Conservation (phyloP, 2,797 vertebrate species). For the Cyclopterus lumpus region DNA sequence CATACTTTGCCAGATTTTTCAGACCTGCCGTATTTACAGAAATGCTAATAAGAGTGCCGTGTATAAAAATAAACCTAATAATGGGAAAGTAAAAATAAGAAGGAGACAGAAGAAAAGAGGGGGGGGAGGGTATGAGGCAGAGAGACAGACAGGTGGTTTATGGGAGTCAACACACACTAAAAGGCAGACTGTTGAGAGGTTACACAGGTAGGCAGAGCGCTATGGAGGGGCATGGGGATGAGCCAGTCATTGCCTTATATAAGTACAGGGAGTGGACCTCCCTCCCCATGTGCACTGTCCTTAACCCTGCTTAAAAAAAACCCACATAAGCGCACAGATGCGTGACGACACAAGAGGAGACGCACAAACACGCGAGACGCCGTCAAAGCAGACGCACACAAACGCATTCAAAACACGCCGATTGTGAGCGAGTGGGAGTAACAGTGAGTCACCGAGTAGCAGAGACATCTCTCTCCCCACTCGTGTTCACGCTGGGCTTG, state of each 20-base stretch:
- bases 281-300: conserved; percentile 29
- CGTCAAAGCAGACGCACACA: conserved; percentile 38
- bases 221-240: conserved; percentile 27
- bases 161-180: conserved; percentile 27
- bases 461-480: conserved; percentile 66
- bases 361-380: conserved; percentile 13
- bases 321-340: conserved; percentile 34
- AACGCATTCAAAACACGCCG: conserved; percentile 26
- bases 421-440: conserved; percentile 52
- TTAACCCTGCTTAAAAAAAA: conserved; percentile 69
- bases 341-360: conserved; percentile 28
- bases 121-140: background rate
- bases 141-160: conserved; percentile 21
- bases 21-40: conserved; percentile 38
- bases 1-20: conserved; percentile 25
- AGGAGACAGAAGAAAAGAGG: background rate
- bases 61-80: conserved; percentile 44
- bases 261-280: conserved; percentile 54
- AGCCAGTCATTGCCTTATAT: conserved; percentile 58
- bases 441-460: conserved; percentile 71
- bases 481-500: conserved; percentile 61
- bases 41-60: conserved; percentile 41
- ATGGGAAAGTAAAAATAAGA: conserved; percentile 36
- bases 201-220: conserved; percentile 42
- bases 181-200: conserved; percentile 39